These are phyloP conservation scores for Agonopterix subpropinquella DNA, from an alignment of 2,888 invertebrate species.

Conservation along the genomic window DNA sequence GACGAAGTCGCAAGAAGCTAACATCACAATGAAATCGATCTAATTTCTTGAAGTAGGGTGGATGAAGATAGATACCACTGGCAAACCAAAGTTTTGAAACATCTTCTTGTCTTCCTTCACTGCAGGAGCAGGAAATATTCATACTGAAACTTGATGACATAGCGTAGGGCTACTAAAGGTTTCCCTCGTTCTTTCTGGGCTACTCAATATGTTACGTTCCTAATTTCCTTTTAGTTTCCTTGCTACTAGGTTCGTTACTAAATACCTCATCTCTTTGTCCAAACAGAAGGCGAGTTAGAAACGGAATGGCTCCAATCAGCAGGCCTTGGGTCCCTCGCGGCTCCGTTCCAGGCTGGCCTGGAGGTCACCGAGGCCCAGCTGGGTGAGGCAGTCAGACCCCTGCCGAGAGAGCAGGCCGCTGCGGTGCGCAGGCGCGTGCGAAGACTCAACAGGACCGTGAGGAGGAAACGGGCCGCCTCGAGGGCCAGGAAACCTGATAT, in stretches of 20 bases:
- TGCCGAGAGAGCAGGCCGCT: constrained; percentile 84
- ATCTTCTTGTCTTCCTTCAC: too few species aligned
- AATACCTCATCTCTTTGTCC: constrained; percentile 20
- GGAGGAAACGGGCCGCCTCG: constrained; percentile 73
- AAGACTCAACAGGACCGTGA: constrained; percentile 85
- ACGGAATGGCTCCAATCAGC: constrained; percentile 85
- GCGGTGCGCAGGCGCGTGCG: constrained; percentile 84
- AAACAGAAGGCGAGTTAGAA: constrained; percentile 84
- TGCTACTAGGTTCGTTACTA: neutral
- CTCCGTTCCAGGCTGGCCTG: constrained; percentile 81
- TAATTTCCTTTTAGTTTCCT: too few species aligned
- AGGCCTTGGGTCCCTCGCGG: constrained; percentile 82
- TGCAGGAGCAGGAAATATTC: too few species aligned
- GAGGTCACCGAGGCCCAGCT: constrained; percentile 80
- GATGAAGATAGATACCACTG: too few species aligned
- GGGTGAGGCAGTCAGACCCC: constrained; percentile 75
- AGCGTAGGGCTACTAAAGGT: neutral
- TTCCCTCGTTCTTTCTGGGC: neutral
- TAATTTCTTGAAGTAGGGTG: too few species aligned
- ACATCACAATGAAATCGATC: too few species aligned
- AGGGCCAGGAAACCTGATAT: constrained; percentile 85
- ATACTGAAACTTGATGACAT: neutral
- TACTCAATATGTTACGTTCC: too few species aligned
- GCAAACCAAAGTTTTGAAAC: too few species aligned
- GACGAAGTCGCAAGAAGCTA: too few species aligned